These are phyloP conservation scores for Brassicogethes aeneus DNA, from an alignment of 2,888 invertebrate genomes.

Conservation along the genomic window DNA sequence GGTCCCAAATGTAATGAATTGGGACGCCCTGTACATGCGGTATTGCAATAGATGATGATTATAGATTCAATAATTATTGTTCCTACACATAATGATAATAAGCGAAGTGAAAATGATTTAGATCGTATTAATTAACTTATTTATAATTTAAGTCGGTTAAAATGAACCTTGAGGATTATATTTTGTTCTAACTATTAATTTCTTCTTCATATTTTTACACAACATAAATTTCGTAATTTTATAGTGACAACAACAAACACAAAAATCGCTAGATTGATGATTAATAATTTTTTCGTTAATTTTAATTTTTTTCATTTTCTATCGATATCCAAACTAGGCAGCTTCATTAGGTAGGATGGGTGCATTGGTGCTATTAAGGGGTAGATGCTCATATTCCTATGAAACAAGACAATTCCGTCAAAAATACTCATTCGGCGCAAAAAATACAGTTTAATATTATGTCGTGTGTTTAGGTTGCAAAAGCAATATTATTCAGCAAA, in stretches of 20 bases:
- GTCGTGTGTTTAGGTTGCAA: too few relatives aligned
- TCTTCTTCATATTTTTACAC: too few relatives aligned
- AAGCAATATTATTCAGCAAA: too few relatives aligned
- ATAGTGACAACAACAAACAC: constrained; percentile 23
- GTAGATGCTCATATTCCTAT: constrained; percentile 40
- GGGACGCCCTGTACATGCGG: too few relatives aligned
- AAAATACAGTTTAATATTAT: too few relatives aligned
- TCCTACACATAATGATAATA: neutral
- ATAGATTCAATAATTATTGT: neutral
- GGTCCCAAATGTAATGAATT: too few relatives aligned
- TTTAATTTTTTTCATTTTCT: too few relatives aligned
- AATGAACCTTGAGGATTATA: constrained; percentile 4
- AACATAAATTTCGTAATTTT: constrained; percentile 23
- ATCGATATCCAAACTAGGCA: constrained; percentile 26
- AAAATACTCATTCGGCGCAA: neutral
- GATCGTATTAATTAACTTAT: neutral
- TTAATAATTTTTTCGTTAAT: too few relatives aligned
- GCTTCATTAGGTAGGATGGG: constrained; percentile 41
- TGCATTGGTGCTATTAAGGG: constrained; percentile 25
- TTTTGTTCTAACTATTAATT: constrained; percentile 1
- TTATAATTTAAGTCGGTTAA: neutral
- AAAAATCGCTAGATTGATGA: too few relatives aligned
- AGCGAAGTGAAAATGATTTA: neutral
- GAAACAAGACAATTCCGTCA: constrained; percentile 20
- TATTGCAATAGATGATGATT: neutral